Evolutionary conservation across 35 echinoderm and acorn worm species (phyloP), one percentile per base, ranked within the genome.

Genomic region (Heliocidaris erythrogramma): DNA sequence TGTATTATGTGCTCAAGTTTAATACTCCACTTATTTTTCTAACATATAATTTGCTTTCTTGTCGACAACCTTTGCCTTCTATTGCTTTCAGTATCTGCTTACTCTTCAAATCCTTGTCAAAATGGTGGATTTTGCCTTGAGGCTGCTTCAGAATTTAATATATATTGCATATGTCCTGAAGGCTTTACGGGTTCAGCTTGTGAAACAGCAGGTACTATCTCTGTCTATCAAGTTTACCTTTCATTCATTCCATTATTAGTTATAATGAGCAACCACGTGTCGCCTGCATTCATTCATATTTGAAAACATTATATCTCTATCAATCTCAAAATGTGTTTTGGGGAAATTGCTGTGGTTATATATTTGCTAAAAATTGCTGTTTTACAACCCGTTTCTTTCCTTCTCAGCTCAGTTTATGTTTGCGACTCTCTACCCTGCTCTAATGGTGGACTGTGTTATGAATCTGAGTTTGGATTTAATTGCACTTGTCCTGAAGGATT

Each of bases 111-210:
- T 30, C 91, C 91, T 48, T 92, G 91, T 59, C 91, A 92, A 92
- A 92, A 92, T 92, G 47, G 89, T 86, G 97, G 97, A 48, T 48
- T 29, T 24, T 97, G 97, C 53, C 49, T 95, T 59, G 95, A 94
- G 30, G 88, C 49, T 49, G 61, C 31, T 35, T 85, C 56, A 11
- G 93, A 85, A 52, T 49, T 56, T 52, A 50, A 49, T 30, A 89
- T 85, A 30, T 86, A 61, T 18, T 96, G 95, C 30, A 90, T 47
- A 12, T 96, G 95, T 90, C 56, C 93, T 8, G 85, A 88, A 89
- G 93, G 87, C 13, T 96, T 84, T n/a, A 48, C 47, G 13, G 95
- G 95, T 9, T 32, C 52, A 35, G 14, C 42, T 14, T 96, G 95
- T 85, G 93, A 96, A 91, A 91, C 48, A 94, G 5, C 71, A 92